Percentiles rank a stretch among this genome's conserved stretches.
Conservation (phyloP, 1,140 invertebrate species). For the Venustaconcha ellipsiformis region DNA sequence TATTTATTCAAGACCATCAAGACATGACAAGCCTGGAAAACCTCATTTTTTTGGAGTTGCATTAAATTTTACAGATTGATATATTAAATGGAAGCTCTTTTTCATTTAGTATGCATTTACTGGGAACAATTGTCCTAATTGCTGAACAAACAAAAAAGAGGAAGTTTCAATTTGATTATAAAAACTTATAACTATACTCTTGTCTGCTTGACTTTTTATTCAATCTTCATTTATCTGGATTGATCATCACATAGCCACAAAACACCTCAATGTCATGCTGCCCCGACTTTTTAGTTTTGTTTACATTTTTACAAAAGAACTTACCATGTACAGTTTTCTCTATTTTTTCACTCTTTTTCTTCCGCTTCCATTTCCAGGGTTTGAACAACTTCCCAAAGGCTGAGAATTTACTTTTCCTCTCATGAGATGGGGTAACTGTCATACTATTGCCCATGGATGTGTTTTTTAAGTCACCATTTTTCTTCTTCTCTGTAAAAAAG, state of each 20-base stretch:
- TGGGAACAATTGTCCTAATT: no score
- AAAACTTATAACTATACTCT: no score
- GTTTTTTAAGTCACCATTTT: conserved; percentile 80
- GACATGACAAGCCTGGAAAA: no score
- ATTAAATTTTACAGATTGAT: no score
- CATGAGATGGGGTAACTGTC: conserved; percentile 77
- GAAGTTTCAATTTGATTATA: no score
- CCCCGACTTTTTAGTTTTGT: conserved; percentile 1
- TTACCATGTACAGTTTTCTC: conserved; percentile 95
- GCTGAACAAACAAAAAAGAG: no score
- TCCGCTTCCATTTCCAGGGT: conserved; percentile 99
- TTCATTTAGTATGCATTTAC: no score
- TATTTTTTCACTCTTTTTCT: conserved; percentile 98
- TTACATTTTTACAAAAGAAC: conserved; percentile 62
- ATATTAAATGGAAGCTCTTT: no score
- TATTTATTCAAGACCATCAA: no score
- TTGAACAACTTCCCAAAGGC: conserved; percentile 95
- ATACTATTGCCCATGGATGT: conserved; percentile 49
- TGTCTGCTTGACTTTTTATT: no score
- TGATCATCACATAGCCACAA: background rate
- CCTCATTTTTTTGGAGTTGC: no score
- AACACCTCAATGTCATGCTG: background rate
- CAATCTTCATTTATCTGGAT: conserved; percentile 4
- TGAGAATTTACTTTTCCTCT: conserved; percentile 93
- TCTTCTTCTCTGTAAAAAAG: conserved; percentile 84